phyloP scores from a whole-genome alignment of 2,888 invertebrate genomes.

The Pachydiplax longipennis region DNA sequence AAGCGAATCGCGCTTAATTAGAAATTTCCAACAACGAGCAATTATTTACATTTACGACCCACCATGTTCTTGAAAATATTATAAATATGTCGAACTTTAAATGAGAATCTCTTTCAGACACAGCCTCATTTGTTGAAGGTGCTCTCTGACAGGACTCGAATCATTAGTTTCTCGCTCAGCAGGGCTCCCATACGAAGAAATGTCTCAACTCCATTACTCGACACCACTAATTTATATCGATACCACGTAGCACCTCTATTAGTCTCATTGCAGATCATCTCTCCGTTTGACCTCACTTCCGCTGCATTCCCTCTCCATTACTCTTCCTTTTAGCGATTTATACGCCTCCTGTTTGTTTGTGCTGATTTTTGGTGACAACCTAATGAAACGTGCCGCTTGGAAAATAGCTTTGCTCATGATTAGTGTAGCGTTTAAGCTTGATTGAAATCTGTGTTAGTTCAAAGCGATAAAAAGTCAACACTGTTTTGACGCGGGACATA shows the following conservation, averaged over 20 bases:
- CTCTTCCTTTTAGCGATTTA: slow-evolving; percentile 44
- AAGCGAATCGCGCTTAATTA: too few relatives aligned
- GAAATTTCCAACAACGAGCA: too few relatives aligned
- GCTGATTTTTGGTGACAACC: slow-evolving; percentile 41
- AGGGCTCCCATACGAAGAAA: not conserved
- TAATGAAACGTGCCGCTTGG: slow-evolving; percentile 11
- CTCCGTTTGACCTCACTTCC: not conserved
- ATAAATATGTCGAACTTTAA: too few relatives aligned
- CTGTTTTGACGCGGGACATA: too few relatives aligned
- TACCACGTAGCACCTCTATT: slow-evolving; percentile 19
- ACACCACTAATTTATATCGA: not conserved
- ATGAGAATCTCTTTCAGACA: too few relatives aligned
- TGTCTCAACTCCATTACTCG: not conserved
- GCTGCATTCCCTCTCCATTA: not conserved
- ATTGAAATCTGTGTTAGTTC: not conserved
- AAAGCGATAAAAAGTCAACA: too few relatives aligned
- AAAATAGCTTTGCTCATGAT: not conserved
- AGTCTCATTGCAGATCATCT: slow-evolving; percentile 26
- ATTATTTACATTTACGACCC: too few relatives aligned
- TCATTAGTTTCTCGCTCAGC: not conserved
- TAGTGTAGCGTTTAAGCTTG: not conserved
- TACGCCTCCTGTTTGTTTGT: slow-evolving; percentile 15
- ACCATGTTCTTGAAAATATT: too few relatives aligned
- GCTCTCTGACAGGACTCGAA: not conserved
- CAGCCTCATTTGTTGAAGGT: too few relatives aligned